Percentiles rank a stretch among this genome's conserved stretches.
Conservation (phyloP, 2,888 invertebrate genomes). For the Halictus quadricinctus region DNA sequence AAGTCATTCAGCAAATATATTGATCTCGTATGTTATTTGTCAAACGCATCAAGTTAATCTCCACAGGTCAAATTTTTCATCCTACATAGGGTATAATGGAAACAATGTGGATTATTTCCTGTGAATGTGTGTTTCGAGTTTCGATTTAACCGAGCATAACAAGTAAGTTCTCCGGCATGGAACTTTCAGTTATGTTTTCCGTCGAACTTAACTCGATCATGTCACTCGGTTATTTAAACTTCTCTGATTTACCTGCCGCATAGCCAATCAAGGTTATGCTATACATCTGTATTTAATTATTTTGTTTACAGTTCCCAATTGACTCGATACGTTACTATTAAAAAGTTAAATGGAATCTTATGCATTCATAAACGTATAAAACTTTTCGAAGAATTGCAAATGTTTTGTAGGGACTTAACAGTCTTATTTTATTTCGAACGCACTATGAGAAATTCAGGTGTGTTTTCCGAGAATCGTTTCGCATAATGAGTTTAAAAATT, state of each 20-base stretch:
- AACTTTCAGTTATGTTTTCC: slow-evolving; percentile 16
- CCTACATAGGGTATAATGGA: not conserved
- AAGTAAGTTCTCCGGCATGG: not conserved
- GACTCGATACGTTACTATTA: not conserved
- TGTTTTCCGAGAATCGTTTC: too few species aligned
- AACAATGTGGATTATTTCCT: slow-evolving; percentile 33
- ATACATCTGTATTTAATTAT: not conserved
- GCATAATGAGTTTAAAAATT: too few species aligned
- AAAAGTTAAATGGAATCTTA: not conserved
- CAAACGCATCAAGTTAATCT: not conserved
- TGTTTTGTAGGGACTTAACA: not conserved
- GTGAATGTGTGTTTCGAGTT: slow-evolving; percentile 11
- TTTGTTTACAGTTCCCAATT: not conserved
- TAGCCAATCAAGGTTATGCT: not conserved
- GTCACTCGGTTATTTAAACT: slow-evolving; percentile 18
- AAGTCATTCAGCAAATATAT: not conserved
- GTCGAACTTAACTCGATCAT: slow-evolving; percentile 20
- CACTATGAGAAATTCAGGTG: not conserved
- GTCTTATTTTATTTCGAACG: not conserved
- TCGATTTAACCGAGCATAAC: slow-evolving; percentile 34
- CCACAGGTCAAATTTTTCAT: not conserved
- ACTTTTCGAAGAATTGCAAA: not conserved
- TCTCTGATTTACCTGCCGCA: slow-evolving; percentile 1
- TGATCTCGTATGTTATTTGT: not conserved
- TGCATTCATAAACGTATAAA: not conserved